A percentile compares a stretch with the other conserved stretches of the same genome.
Conservation (phyloP, 2,113 vertebrate genomes). For the Zapus hudsonius region DNA sequence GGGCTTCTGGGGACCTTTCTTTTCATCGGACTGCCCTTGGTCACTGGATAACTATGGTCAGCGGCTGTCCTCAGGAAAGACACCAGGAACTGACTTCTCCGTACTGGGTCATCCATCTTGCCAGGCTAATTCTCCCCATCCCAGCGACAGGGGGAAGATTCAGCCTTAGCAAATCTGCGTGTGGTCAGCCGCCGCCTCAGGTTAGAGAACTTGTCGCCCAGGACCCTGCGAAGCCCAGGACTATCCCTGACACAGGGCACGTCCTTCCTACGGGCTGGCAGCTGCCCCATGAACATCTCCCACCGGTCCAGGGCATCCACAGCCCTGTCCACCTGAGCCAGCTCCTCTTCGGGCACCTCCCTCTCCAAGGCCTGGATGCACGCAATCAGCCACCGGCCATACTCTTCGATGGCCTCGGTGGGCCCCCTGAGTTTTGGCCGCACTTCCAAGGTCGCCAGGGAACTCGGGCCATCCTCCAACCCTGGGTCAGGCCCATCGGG, state of each 20-base stretch:
- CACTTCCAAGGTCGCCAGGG: accelerated
- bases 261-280: slow-evolving; percentile 75
- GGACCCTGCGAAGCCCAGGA: slow-evolving; percentile 77
- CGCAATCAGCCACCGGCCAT: slow-evolving; percentile 81
- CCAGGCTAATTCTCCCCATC: slow-evolving; percentile 72
- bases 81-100: background rate
- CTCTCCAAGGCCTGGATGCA: slow-evolving; percentile 84
- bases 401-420: slow-evolving; percentile 73
- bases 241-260: slow-evolving; percentile 72
- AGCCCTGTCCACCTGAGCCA: slow-evolving; percentile 74
- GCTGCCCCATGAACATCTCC: slow-evolving; percentile 85
- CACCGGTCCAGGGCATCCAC: slow-evolving; percentile 83
- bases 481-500: slow-evolving; percentile 20
- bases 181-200: slow-evolving; percentile 81
- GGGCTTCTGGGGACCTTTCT: background rate
- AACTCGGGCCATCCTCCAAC: slow-evolving; percentile 71
- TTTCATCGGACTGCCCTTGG: background rate
- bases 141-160: slow-evolving; percentile 70
- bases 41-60: background rate
- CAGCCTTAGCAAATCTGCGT: slow-evolving; percentile 79
- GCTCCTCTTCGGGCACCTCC: slow-evolving; percentile 81
- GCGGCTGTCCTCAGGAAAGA: background rate
- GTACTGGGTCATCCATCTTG: accelerated
- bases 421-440: background rate
- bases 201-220: slow-evolving; percentile 84